Evolutionary conservation across 2,797 vertebrate species (phyloP).

Genomic region (Yasuhikotakia modesta): DNA sequence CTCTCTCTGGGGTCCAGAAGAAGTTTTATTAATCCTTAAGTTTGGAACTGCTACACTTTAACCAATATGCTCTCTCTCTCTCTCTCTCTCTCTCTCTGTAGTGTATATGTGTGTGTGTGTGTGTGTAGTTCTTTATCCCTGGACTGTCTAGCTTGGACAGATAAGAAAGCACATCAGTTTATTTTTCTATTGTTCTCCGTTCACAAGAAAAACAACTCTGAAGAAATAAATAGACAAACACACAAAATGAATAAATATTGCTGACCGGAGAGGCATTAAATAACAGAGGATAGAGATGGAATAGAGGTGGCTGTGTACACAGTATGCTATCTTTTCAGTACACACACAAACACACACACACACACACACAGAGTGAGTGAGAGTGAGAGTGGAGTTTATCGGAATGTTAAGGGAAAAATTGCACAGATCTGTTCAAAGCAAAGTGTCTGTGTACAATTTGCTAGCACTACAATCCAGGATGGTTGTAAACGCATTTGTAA

Average conservation of each 20-base stretch:
- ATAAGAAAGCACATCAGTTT: conserved; percentile 21
- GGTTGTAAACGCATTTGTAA: conserved; percentile 5
- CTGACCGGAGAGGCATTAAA: conserved; percentile 20
- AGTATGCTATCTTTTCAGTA: neutral
- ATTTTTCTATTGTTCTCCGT: conserved; percentile 19
- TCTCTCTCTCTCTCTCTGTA: neutral
- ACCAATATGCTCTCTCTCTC: neutral
- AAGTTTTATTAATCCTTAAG: conserved; percentile 12
- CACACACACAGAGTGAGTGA: neutral
- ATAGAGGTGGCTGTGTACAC: neutral
- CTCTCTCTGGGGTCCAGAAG: neutral
- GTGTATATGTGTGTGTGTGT: conserved; percentile 27
- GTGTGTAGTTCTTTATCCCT: conserved; percentile 5
- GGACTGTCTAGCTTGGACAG: conserved; percentile 15
- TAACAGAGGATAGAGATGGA: neutral
- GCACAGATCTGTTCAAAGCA: conserved; percentile 4
- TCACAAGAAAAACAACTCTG: conserved; percentile 19
- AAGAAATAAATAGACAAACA: conserved; percentile 17
- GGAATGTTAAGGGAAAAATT: neutral
- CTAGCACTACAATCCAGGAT: neutral
- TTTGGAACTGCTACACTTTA: conserved; percentile 24
- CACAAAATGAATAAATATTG: conserved; percentile 20
- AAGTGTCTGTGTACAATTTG: neutral
- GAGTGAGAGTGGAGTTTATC: too few species aligned
- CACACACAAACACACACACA: neutral